phyloP scores from a whole-genome alignment of 2,888 invertebrate genomes.

The Anaspis maculata region DNA sequence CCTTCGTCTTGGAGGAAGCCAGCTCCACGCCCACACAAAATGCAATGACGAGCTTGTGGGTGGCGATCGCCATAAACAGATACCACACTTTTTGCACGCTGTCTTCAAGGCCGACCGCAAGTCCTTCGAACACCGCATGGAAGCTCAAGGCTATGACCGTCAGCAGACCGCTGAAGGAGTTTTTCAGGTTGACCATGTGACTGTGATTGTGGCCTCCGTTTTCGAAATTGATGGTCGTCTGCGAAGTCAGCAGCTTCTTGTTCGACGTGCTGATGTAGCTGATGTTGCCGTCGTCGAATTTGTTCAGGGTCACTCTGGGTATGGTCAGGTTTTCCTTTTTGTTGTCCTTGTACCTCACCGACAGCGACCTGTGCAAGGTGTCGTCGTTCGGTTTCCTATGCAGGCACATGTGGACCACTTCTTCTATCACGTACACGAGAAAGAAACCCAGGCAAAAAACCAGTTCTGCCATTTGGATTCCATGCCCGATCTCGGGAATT shows the following conservation, averaged over 20 bases:
- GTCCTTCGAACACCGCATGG: constrained; percentile 61
- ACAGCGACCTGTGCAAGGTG: constrained; percentile 47
- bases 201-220: constrained; percentile 13
- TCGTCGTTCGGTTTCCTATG: constrained; percentile 41
- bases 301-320: constrained; percentile 34
- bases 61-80: constrained; percentile 55
- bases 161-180: constrained; percentile 55
- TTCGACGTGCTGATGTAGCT: constrained; percentile 35
- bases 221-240: constrained; percentile 16
- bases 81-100: constrained; percentile 52
- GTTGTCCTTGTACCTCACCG: constrained; percentile 44
- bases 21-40: constrained; percentile 60
- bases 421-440: constrained; percentile 56
- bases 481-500: constrained; percentile 42
- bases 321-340: constrained; percentile 32
- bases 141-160: constrained; percentile 59
- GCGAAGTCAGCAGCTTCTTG: constrained; percentile 33
- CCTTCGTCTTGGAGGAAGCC: constrained; percentile 46
- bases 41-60: constrained; percentile 58
- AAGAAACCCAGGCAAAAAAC: constrained; percentile 57
- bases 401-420: constrained; percentile 49
- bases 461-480: constrained; percentile 48
- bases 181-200: constrained; percentile 21
- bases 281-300: constrained; percentile 33
- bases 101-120: constrained; percentile 58